These are phyloP conservation scores for Champsocephalus esox DNA, from an alignment of 2,797 vertebrate genomes.

Conservation along the genomic window DNA sequence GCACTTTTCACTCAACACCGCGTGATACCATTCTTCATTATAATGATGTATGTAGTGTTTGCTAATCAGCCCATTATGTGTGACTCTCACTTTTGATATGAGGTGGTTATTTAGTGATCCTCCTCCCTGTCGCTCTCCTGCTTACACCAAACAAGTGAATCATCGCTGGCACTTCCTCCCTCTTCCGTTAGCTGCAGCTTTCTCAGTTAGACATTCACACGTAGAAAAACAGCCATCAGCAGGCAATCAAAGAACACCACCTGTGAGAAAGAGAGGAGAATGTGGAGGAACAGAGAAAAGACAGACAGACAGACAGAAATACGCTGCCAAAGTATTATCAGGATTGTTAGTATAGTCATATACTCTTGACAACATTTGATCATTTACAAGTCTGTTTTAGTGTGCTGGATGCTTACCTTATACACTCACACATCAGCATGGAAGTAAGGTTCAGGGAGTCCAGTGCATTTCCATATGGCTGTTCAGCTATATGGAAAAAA, in stretches of 20 bases:
- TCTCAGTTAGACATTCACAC: constrained; percentile 44
- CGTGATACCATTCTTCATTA: neutral
- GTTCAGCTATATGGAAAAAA: neutral
- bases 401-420: neutral
- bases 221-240: constrained; percentile 37
- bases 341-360: constrained; percentile 10
- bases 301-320: neutral
- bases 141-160: constrained; percentile 67
- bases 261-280: constrained; percentile 31
- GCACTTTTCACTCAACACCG: neutral
- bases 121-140: constrained; percentile 46
- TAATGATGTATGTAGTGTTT: neutral
- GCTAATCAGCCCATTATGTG: constrained; percentile 22
- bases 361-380: constrained; percentile 1
- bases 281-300: neutral
- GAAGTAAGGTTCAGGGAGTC: neutral
- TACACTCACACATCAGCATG: neutral
- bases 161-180: constrained; percentile 62
- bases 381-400: constrained; percentile 3
- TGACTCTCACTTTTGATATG: constrained; percentile 19
- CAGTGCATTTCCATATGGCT: neutral
- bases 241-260: constrained; percentile 51
- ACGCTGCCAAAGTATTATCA: constrained; percentile 1
- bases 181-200: constrained; percentile 54
- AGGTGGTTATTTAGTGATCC: constrained; percentile 30